phyloP scores from a whole-genome alignment of 2,113 vertebrate genomes.

The Stigmatopora nigra region DNA sequence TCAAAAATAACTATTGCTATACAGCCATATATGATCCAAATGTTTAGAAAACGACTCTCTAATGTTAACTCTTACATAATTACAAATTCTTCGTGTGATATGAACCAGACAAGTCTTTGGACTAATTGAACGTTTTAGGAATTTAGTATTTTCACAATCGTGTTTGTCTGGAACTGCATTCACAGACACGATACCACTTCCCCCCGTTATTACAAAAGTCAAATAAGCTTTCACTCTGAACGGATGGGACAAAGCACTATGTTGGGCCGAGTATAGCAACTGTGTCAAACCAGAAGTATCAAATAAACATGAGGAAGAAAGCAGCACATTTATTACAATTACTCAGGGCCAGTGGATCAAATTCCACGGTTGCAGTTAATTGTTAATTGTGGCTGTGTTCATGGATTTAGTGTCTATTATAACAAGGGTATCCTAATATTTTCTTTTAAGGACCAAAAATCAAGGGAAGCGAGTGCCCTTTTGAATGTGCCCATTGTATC shows the following conservation, averaged over 20 bases:
- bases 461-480: too few relatives aligned
- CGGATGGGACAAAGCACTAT: conserved; percentile 26
- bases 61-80: conserved; percentile 42
- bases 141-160: conserved; percentile 51
- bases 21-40: conserved; percentile 26
- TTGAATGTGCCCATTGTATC: too few relatives aligned
- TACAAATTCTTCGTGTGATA: conserved; percentile 54
- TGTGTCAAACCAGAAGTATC: conserved; percentile 1
- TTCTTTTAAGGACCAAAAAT: too few relatives aligned
- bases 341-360: too few relatives aligned
- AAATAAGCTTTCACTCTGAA: conserved; percentile 45
- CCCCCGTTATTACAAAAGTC: too few relatives aligned
- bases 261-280: conserved; percentile 7
- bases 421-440: too few relatives aligned
- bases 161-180: conserved; percentile 24
- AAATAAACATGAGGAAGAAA: not conserved
- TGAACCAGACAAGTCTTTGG: conserved; percentile 58
- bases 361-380: too few relatives aligned
- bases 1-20: conserved; percentile 39
- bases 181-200: too few relatives aligned
- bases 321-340: too few relatives aligned
- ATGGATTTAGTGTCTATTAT: too few relatives aligned
- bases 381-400: too few relatives aligned
- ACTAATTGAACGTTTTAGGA: conserved; percentile 62
- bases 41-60: conserved; percentile 40